Base-by-base conservation (phyloP, 2,113 vertebrate genomes). In the Oenanthe oenanthe region DNA sequence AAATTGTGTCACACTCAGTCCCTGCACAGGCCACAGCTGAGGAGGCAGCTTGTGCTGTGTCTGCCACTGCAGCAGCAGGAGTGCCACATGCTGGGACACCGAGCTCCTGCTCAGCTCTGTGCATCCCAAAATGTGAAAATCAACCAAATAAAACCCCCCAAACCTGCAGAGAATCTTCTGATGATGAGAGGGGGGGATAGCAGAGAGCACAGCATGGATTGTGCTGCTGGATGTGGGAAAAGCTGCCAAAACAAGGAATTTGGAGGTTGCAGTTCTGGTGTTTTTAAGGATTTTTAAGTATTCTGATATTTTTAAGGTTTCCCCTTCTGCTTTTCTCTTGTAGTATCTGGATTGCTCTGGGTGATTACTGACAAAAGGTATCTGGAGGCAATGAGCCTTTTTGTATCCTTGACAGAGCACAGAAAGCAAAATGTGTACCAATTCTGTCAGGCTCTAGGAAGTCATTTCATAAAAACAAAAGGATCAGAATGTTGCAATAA, bases 1-100 rank as follows among this genome's bases (percentile, higher is more conserved):
- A 90, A 97, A 94, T 53, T 58, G 88, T 94, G 96, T 76, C 85
- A 43, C 78, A 21, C 89, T 61, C 81, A 0, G 11, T 53, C 31
- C 85, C 62, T 10, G 77, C 80, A 9, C 5, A 82, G 74, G 56
- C 77, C 54, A 6, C 75, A 66, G 94, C 91, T 94, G 81, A 80
- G 29, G 12, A 77, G 92, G 89, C 94, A 93, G 96, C 94, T 78
- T 81, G 92, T 75, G 95, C 93, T 53, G 15, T 10, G 71, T 74
- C 86, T 89, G 68, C 89, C 92, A 72, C 88, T 84, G 53, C 86
- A 45, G 88, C 9, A 38, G 4, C 21, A n/a, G 34, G 20, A 82
- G 8, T 21, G 78, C 78, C 88, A 21, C 79, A 8, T 19, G 94
- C 84, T 0, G 17, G 72, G 56, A 54, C 65, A 7, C 40, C 2